These are phyloP conservation scores for Neoscelio sp. DNA, from an alignment of 2,888 invertebrate genomes.

Conservation along the genomic window DNA sequence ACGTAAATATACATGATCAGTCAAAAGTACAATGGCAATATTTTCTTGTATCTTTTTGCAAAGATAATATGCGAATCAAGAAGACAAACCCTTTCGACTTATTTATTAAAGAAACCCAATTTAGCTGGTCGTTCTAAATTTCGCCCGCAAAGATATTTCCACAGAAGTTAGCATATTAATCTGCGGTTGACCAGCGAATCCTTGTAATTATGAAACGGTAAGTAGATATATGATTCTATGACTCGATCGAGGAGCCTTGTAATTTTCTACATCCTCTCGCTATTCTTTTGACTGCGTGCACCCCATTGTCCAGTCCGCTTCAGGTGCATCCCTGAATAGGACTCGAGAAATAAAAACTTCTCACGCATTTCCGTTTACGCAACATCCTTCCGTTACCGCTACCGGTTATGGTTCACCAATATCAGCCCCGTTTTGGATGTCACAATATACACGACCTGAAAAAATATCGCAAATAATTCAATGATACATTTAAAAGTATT, in stretches of 20 bases:
- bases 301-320: constrained; percentile 73
- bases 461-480: constrained; percentile 32
- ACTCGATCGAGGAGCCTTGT: constrained; percentile 69
- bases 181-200: constrained; percentile 53
- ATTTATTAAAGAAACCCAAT: constrained; percentile 24
- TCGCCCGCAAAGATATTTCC: not conserved
- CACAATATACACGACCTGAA: constrained; percentile 38
- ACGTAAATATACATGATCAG: not conserved
- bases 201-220: constrained; percentile 58
- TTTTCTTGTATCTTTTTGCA: not conserved
- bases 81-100: not conserved
- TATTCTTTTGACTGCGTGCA: constrained; percentile 72
- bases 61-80: no score
- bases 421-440: constrained; percentile 55
- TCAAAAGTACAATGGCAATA: not conserved
- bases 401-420: constrained; percentile 61
- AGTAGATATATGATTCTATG: constrained; percentile 62
- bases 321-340: constrained; percentile 78
- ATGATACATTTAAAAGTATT: constrained; percentile 12
- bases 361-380: constrained; percentile 80
- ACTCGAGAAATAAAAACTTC: constrained; percentile 74
- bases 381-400: constrained; percentile 80
- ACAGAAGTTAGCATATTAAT: constrained; percentile 50
- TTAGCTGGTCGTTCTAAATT: not conserved
- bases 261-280: constrained; percentile 78